phyloP scores from a whole-genome alignment of 2,888 invertebrate species.

The Stomorhina lunata region DNA sequence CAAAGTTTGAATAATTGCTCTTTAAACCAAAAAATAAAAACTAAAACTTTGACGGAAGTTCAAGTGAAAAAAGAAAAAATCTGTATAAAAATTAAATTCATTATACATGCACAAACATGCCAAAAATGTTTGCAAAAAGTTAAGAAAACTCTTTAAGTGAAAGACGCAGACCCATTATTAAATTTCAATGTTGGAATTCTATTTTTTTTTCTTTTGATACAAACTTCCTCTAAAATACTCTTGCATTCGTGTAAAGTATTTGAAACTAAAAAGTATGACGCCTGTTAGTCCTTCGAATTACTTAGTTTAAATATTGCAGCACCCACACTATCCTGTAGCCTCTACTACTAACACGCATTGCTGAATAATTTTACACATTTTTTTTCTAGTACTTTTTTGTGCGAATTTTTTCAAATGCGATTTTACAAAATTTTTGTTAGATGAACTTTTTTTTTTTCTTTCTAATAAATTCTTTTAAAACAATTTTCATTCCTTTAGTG shows the following conservation, averaged over 20 bases:
- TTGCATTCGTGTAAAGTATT: neutral
- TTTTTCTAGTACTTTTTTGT: slow-evolving; percentile 24
- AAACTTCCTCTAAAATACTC: neutral
- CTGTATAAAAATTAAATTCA: slow-evolving; percentile 31
- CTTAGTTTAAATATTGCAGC: slow-evolving; percentile 40
- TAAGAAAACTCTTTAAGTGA: slow-evolving; percentile 3
- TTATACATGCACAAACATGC: slow-evolving; percentile 40
- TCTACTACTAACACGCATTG: slow-evolving; percentile 44
- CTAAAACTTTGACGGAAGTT: slow-evolving; percentile 12
- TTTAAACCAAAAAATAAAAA: slow-evolving; percentile 3
- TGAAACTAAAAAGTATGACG: slow-evolving; percentile 51
- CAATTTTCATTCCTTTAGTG: slow-evolving; percentile 52
- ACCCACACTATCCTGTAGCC: slow-evolving; percentile 43
- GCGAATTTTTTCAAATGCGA: slow-evolving; percentile 27
- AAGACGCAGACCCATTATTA: slow-evolving; percentile 33
- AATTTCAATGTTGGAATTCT: slow-evolving; percentile 27
- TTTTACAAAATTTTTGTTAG: slow-evolving; percentile 10
- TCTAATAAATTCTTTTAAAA: slow-evolving; percentile 61
- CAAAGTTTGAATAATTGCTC: slow-evolving; percentile 39
- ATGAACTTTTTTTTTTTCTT: slow-evolving; percentile 26
- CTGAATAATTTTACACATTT: slow-evolving; percentile 51
- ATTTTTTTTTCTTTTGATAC: neutral
- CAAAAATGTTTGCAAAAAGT: slow-evolving; percentile 25
- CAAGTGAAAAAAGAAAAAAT: slow-evolving; percentile 26
- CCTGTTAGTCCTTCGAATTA: slow-evolving; percentile 61